Percentiles rank a stretch among this genome's conserved stretches.
phyloP scores from a whole-genome alignment of 1,140 invertebrate species.

The Diorhabda carinulata region DNA sequence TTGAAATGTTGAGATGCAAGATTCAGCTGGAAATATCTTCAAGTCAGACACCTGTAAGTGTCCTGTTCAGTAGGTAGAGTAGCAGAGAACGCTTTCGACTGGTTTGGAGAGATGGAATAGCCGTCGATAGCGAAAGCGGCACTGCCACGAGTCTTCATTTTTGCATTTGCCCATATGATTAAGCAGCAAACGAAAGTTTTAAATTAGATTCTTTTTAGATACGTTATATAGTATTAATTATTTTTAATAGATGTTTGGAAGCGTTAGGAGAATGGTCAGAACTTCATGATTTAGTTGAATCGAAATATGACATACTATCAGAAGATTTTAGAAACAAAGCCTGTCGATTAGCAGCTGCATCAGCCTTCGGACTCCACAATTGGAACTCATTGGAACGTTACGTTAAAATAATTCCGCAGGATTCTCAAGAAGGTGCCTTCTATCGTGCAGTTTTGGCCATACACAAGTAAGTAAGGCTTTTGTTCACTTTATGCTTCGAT shows the following conservation, averaged over 20 bases:
- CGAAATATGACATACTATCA: constrained; percentile 68
- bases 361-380: constrained; percentile 89
- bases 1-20: too few relatives aligned
- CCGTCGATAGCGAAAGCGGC: too few relatives aligned
- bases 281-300: constrained; percentile 72
- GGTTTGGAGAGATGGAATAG: too few relatives aligned
- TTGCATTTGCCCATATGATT: too few relatives aligned
- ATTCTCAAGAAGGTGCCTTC: constrained; percentile 91
- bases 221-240: neutral
- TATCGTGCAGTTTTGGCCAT: constrained; percentile 93
- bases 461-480: constrained; percentile 54
- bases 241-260: constrained; percentile 60
- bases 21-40: too few relatives aligned
- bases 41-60: too few relatives aligned
- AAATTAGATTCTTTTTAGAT: too few relatives aligned
- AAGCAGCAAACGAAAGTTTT: too few relatives aligned
- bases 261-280: constrained; percentile 95
- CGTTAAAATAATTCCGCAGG: constrained; percentile 78
- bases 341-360: constrained; percentile 86
- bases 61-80: too few relatives aligned
- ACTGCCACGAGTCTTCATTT: too few relatives aligned
- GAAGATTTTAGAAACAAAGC: constrained; percentile 76
- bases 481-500: too few relatives aligned
- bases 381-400: constrained; percentile 93
- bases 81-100: too few relatives aligned